Evolutionary conservation across 2,888 invertebrate genomes (phyloP).

Genomic region (Nomada hirtipes): DNA sequence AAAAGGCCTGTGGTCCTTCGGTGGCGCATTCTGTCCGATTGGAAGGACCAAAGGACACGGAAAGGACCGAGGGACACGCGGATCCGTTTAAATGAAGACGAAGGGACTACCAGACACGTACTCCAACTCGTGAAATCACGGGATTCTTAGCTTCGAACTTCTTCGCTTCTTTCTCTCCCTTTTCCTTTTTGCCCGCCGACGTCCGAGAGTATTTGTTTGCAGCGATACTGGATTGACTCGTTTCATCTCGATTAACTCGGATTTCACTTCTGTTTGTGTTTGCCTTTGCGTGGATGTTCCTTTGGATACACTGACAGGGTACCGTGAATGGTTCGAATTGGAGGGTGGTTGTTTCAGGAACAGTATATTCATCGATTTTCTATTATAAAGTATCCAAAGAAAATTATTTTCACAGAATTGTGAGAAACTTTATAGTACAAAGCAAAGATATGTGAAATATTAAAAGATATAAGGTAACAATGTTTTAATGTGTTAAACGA

Average conservation of each 20-base stretch:
- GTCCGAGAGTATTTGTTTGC: conserved; percentile 15
- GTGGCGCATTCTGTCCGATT: conserved; percentile 63
- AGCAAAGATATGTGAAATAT: too few species aligned
- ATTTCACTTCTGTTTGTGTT: background rate
- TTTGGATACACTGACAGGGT: background rate
- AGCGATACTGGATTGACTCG: conserved; percentile 29
- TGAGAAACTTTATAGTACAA: too few species aligned
- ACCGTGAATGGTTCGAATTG: background rate
- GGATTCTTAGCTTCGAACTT: conserved; percentile 37
- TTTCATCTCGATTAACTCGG: conserved; percentile 46
- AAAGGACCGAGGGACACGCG: conserved; percentile 50
- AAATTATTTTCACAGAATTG: too few species aligned
- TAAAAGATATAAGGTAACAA: too few species aligned
- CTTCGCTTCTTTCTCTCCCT: background rate
- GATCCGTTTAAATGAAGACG: conserved; percentile 68
- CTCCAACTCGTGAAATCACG: conserved; percentile 59
- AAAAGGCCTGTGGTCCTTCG: conserved; percentile 68
- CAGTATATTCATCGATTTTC: too few species aligned
- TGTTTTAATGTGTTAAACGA: too few species aligned
- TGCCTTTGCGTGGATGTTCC: background rate
- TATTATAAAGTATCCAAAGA: too few species aligned
- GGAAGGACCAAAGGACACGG: conserved; percentile 59
- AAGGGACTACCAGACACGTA: conserved; percentile 48
- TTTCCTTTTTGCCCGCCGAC: background rate
- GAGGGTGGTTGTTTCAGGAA: background rate